A percentile compares a stretch with the other conserved stretches of the same genome.
phyloP scores from a whole-genome alignment of 2,888 invertebrate genomes.

The Campaea margaritaria region DNA sequence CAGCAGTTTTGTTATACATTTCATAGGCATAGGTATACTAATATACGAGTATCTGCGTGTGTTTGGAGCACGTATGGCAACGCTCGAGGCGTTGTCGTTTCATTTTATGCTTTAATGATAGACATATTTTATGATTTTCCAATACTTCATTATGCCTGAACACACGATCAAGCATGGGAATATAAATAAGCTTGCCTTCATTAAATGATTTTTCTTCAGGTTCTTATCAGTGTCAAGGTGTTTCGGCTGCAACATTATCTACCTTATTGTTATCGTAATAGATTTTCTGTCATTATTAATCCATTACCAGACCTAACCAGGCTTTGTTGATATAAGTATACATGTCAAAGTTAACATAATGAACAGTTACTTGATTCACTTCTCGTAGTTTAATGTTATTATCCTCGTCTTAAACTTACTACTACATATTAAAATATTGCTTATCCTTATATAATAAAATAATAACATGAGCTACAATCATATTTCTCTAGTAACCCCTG shows the following conservation, averaged over 20 bases:
- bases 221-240: slow-evolving; percentile 36
- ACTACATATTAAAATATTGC: too few species aligned
- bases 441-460: neutral
- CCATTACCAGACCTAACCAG: slow-evolving; percentile 8
- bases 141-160: slow-evolving; percentile 54
- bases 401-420: too few species aligned
- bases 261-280: slow-evolving; percentile 22
- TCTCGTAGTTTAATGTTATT: too few species aligned
- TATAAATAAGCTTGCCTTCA: slow-evolving; percentile 36
- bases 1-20: slow-evolving; percentile 63
- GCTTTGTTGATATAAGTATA: slow-evolving; percentile 4
- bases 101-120: slow-evolving; percentile 54
- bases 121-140: slow-evolving; percentile 57
- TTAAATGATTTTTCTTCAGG: slow-evolving; percentile 41
- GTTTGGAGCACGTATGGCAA: slow-evolving; percentile 50
- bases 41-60: slow-evolving; percentile 39
- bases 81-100: slow-evolving; percentile 52
- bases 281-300: slow-evolving; percentile 25
- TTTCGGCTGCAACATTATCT: slow-evolving; percentile 22
- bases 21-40: slow-evolving; percentile 46
- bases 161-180: slow-evolving; percentile 39
- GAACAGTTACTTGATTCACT: too few species aligned
- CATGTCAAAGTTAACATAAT: neutral
- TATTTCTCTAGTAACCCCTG: slow-evolving; percentile 29
- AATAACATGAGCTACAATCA: slow-evolving; percentile 22